Conservation (phyloP, 2,797 vertebrate genomes). For the Sebastes reedi region DNA sequence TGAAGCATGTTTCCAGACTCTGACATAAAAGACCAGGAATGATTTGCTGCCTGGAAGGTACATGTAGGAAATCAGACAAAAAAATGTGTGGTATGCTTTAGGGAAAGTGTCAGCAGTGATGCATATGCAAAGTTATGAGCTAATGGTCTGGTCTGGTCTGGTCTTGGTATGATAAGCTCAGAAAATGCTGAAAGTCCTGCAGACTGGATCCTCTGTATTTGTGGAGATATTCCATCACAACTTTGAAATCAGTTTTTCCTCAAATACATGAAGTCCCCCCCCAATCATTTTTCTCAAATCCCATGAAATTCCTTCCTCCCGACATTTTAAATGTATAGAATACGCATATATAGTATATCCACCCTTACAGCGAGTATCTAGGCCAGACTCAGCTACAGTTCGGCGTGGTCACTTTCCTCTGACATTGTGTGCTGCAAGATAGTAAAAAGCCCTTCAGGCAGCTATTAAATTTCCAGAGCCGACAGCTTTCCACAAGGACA, state of each 20-base stretch:
- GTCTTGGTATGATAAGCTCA: not conserved
- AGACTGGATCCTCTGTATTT: not conserved
- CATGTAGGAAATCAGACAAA: not conserved
- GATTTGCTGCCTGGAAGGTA: not conserved
- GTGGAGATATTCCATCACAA: not conserved
- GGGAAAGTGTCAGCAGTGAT: not conserved
- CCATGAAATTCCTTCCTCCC: not conserved
- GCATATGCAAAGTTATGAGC: not conserved
- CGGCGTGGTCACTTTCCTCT: conserved; percentile 31
- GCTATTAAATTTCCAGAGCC: conserved; percentile 31
- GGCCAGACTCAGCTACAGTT: conserved; percentile 18
- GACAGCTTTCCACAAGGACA: conserved; percentile 31
- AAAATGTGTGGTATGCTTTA: conserved; percentile 18
- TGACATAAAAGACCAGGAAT: not conserved
- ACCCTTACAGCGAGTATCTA: not conserved
- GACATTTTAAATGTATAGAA: not conserved
- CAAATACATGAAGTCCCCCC: not conserved
- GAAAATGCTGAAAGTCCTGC: not conserved
- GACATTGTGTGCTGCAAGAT: conserved; percentile 21
- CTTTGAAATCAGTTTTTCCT: conserved; percentile 15
- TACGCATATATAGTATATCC: not conserved
- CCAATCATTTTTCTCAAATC: not conserved
- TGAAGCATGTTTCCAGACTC: not conserved
- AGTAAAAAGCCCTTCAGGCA: conserved; percentile 30
- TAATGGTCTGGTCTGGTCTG: not conserved